Evolutionary conservation across 2,113 vertebrate genomes (phyloP), one percentile per base, ranked within the genome.

Genomic region (Pao palembangensis): DNA sequence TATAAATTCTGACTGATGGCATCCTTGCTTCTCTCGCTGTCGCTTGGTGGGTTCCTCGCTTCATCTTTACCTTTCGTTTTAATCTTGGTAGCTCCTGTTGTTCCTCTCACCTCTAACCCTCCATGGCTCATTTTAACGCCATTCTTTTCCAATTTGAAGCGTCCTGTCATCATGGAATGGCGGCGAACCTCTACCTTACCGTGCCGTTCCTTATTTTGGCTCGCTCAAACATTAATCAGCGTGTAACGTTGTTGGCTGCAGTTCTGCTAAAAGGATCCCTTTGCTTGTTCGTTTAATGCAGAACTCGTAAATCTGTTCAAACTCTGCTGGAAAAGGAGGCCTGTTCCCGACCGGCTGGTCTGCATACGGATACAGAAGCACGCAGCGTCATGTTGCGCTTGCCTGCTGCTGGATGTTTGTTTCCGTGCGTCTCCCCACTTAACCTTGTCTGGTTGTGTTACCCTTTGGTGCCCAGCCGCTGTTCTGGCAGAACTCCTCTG

Each of bases 111-210:
- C 48, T 56, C 51, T 43, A 59, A 54, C 42, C 61, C 20, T 1
- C 21, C 38, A 16, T 58, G 68, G 55, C 44, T 51, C 21, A 1
- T 48, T 48, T 61, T 64, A 20, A 49, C 76, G 64, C 85, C 88
- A 71, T 78, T 88, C 67, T 76, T 79, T 83, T 91, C 89, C 20
- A 52, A 23, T 78, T 64, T 41, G 23, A 47, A 51, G 15, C 51
- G 60, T 54, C 58, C 52, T 51, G 10, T 46, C 51, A 8, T 72
- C 64, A 73, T 75, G 60, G 51, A 49, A 66, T 31, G n/a, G 44
- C 54, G 46, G 59, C 54, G 47, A 23, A 38, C 55, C 41, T n/a
- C 44, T n/a, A 3, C 16, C 43, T 13, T 44, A 14, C 42, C 12
- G 6, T 57, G 58, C 58, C 73, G 48, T 56, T 58, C 31, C n/a